phyloP scores from a whole-genome alignment of 2,888 invertebrate species.

The Brachyptera risi region DNA sequence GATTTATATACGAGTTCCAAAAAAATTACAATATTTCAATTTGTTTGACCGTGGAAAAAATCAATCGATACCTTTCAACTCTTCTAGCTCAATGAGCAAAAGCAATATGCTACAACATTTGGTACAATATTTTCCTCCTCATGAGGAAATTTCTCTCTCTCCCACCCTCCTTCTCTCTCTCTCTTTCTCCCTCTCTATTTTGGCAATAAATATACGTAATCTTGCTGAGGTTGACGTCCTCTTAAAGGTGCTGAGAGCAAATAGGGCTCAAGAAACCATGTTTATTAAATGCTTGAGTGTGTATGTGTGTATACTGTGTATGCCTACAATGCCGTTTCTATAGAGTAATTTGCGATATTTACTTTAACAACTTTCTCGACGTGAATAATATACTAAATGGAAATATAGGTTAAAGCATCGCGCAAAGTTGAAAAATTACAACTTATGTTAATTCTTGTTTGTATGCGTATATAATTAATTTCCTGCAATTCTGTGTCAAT shows the following conservation, averaged over 20 bases:
- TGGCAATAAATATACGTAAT: conserved; percentile 18
- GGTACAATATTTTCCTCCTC: no score
- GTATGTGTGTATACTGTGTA: no score
- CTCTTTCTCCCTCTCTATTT: conserved; percentile 7
- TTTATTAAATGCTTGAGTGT: background rate
- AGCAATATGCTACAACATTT: no score
- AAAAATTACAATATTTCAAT: no score
- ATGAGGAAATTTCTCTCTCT: conserved; percentile 7
- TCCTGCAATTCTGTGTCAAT: conserved; percentile 12
- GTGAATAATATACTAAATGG: conserved; percentile 12
- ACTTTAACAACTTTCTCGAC: conserved; percentile 26
- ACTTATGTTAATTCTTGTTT: background rate
- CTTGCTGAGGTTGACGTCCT: conserved; percentile 8
- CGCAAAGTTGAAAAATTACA: background rate
- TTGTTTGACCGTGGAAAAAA: no score
- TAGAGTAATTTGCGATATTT: conserved; percentile 25
- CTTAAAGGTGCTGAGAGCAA: background rate
- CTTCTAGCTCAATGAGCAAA: no score
- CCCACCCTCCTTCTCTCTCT: background rate
- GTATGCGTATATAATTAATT: background rate
- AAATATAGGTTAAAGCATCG: conserved; percentile 25
- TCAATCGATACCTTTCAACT: no score
- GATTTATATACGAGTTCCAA: no score
- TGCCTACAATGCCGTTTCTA: conserved; percentile 11
- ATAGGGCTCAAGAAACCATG: conserved; percentile 1